Evolutionary conservation across 2,113 vertebrate genomes (phyloP).

Genomic region (Physeter macrocephalus): DNA sequence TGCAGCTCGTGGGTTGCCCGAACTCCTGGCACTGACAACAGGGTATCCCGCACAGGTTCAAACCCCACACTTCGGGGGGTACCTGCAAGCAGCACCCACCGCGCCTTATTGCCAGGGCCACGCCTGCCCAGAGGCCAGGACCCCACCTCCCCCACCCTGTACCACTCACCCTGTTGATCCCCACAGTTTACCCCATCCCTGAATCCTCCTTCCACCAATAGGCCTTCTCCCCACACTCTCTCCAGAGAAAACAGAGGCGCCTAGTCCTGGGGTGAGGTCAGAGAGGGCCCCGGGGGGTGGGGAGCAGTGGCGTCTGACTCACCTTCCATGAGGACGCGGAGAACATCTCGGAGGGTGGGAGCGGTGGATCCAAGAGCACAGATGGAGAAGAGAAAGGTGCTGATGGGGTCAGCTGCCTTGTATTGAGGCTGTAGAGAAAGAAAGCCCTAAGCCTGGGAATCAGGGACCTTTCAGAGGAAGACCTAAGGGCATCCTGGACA

Average conservation of each 20-base stretch:
- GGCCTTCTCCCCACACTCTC: background rate
- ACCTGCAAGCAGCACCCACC: conserved; percentile 77
- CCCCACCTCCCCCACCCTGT: background rate
- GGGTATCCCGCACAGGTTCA: conserved; percentile 87
- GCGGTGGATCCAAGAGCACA: conserved; percentile 93
- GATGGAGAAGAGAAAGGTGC: conserved; percentile 96
- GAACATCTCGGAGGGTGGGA: conserved; percentile 95
- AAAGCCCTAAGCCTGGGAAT: background rate
- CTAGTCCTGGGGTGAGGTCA: background rate
- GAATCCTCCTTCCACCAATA: background rate
- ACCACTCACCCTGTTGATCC: background rate
- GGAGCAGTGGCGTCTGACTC: background rate
- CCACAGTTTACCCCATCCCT: background rate
- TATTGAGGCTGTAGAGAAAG: conserved; percentile 89
- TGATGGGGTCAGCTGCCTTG: conserved; percentile 96
- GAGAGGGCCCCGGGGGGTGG: background rate
- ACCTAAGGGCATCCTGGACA: background rate
- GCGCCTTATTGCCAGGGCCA: background rate
- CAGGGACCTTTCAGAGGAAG: background rate
- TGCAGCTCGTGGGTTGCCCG: conserved; percentile 88
- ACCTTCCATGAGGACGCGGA: conserved; percentile 98
- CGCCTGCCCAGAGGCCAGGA: background rate
- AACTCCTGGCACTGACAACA: conserved; percentile 89
- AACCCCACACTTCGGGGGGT: conserved; percentile 86
- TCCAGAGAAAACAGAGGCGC: background rate